Base-by-base conservation (phyloP, 2,797 vertebrate genomes). In the Fringilla coelebs region DNA sequence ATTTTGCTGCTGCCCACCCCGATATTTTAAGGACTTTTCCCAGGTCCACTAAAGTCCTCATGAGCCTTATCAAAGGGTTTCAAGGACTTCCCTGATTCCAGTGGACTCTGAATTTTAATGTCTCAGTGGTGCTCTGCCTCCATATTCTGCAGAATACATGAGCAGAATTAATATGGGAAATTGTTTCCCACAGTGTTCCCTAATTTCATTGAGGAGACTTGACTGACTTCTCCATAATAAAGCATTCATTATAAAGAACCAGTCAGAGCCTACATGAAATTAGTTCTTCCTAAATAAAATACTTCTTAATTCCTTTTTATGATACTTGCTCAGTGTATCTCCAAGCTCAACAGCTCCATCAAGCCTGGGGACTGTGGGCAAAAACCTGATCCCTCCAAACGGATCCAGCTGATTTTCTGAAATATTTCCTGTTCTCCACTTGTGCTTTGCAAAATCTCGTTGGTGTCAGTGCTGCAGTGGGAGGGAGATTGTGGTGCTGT, bases 221-320 rank as follows among this genome's bases (percentile, higher is more conserved):
- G 90, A 81, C 8, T 41, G 91, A 71, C 61, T 94, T 76, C 82
- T 81, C 80, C 89, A 74, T 81, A 96, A 96, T 94, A 95, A 96
- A 92, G 32, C 20, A 76, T 93, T 96, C 79, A 89, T 94, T 95
- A 87, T 66, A 84, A 96, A 97, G 85, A 88, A 80, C 43, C 89
- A 97, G 94, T 67, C 94, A 96, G 60, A 78, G 20, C 61, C 79
- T 93, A 96, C 96, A 95, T 95, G 21, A 83, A 96, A 97, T 97
- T 90, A 96, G 60, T 48, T 93, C 95, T 93, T 85, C 85, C 94
- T 94, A 76, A 93, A 94, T 70, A 94, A 97, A 95, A 92, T 82
- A 79, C 51, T 96, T 89, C 78, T 54, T 32, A 52, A 45, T 78
- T 91, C 63, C 66, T 95, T 94, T 95, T 87, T 68, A 43, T 71